A percentile compares a stretch with the other conserved stretches of the same genome.
phyloP scores from a whole-genome alignment of 2,113 vertebrate genomes.

The Halcyon senegalensis region DNA sequence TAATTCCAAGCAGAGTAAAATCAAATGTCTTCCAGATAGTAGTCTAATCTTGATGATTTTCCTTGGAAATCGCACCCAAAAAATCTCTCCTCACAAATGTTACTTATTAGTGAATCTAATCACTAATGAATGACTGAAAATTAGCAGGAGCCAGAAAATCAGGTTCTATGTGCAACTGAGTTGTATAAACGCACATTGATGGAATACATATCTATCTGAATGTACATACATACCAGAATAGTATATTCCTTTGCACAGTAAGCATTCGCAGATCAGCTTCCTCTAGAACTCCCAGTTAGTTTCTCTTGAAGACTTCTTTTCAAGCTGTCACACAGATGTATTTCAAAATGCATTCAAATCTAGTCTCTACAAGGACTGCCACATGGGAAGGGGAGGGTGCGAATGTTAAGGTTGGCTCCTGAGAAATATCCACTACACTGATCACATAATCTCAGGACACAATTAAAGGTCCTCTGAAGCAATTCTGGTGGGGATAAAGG shows the following conservation, averaged over 20 bases:
- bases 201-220: neutral
- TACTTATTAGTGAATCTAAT: neutral
- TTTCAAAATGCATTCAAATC: neutral
- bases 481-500: neutral
- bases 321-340: neutral
- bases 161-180: neutral
- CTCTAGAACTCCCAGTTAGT: neutral
- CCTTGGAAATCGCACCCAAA: neutral
- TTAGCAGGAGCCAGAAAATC: neutral
- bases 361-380: neutral
- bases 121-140: neutral
- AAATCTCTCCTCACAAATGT: neutral
- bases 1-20: slow-evolving; percentile 3
- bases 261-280: neutral
- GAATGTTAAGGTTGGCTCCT: neutral
- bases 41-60: neutral
- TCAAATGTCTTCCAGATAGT: neutral
- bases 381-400: neutral
- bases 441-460: neutral
- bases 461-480: neutral
- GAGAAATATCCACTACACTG: neutral
- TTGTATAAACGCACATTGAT: neutral
- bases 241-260: neutral
- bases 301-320: neutral
- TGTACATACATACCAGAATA: neutral